Percentiles rank a stretch among this genome's conserved stretches.
phyloP scores from a whole-genome alignment of 2,113 vertebrate genomes.

The Laticauda colubrina region DNA sequence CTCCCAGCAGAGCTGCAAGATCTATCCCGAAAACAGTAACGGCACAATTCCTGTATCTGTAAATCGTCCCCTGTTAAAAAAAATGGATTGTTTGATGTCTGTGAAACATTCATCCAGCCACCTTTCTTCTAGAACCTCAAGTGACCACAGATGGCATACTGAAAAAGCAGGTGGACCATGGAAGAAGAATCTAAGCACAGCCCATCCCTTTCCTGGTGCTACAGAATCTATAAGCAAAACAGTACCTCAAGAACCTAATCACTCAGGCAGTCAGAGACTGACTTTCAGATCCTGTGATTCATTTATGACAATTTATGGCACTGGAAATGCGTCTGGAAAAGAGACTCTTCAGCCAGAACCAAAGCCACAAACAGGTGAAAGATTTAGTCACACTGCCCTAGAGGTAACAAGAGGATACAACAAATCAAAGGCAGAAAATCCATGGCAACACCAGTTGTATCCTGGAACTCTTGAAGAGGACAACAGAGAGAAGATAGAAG shows the following conservation, averaged over 20 bases:
- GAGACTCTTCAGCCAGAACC: background rate
- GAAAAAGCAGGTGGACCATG: background rate
- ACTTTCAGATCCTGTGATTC: background rate
- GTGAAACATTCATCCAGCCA: background rate
- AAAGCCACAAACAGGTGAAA: background rate
- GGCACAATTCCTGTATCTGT: slow-evolving; percentile 17
- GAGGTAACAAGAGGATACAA: slow-evolving; percentile 15
- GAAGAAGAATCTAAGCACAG: background rate
- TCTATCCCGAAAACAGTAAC: background rate
- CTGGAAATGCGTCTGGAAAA: fast-evolving
- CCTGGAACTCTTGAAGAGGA: background rate
- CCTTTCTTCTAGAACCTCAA: background rate
- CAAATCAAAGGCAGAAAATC: background rate
- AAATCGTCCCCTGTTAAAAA: background rate
- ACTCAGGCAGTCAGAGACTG: slow-evolving; percentile 16
- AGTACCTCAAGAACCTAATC: background rate
- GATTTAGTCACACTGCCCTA: fast-evolving
- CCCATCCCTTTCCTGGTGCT: background rate
- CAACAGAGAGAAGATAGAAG: fast-evolving
- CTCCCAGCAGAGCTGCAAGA: slow-evolving; percentile 23
- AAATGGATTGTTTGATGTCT: background rate
- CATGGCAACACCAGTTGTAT: slow-evolving; percentile 4
- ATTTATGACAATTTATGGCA: fast-evolving
- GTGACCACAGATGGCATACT: background rate
- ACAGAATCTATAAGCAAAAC: slow-evolving; percentile 1